These are phyloP conservation scores for Holothuria glaberrima DNA, from an alignment of 35 echinoderm and acorn worm genomes.

Conservation along the genomic window DNA sequence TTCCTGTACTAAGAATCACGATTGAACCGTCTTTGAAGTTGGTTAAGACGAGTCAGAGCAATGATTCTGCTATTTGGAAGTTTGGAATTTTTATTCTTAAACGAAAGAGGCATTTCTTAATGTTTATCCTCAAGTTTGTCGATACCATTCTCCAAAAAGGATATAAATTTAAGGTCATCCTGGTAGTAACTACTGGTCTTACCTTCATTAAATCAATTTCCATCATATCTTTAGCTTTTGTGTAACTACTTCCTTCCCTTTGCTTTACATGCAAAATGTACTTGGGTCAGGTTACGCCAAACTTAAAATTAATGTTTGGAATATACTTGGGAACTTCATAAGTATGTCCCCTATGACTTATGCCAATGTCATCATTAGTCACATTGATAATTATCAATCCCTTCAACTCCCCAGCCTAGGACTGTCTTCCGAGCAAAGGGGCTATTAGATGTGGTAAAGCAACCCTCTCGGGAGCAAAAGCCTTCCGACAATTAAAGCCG, in stretches of 20 bases:
- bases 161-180: neutral
- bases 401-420: conserved; percentile 52
- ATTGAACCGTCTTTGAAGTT: conserved; percentile 25
- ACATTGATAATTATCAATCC: conserved; percentile 7
- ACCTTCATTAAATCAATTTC: conserved; percentile 62
- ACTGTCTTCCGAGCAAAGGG: conserved; percentile 64
- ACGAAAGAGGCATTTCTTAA: conserved; percentile 60
- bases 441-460: neutral
- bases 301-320: neutral
- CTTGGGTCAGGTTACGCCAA: neutral
- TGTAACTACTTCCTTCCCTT: conserved; percentile 19
- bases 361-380: neutral
- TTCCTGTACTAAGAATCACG: conserved; percentile 32
- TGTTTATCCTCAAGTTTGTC: conserved; percentile 26
- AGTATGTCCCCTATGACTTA: neutral
- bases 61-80: conserved; percentile 52
- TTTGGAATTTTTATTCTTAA: neutral
- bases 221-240: conserved; percentile 43
- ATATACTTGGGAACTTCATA: neutral
- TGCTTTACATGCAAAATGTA: neutral
- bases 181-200: neutral
- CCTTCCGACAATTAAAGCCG: conserved; percentile 69
- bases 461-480: conserved; percentile 34
- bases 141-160: conserved; percentile 19
- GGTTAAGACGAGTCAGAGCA: conserved; percentile 3